These are phyloP conservation scores for Acanthococcus lagerstroemiae DNA, from an alignment of 2,888 invertebrate genomes.

Conservation along the genomic window DNA sequence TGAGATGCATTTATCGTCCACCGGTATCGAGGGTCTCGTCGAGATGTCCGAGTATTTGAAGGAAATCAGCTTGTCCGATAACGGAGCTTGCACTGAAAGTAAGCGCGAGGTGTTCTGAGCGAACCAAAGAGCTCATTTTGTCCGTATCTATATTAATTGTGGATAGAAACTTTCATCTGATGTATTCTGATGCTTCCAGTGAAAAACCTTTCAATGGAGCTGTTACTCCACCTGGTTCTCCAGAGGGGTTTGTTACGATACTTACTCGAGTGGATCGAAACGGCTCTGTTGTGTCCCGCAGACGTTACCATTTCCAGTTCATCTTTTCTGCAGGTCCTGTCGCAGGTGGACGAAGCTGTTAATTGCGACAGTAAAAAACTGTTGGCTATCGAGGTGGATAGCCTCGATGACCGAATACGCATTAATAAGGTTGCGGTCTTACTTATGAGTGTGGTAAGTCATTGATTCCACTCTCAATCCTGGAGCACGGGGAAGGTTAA, in stretches of 20 bases:
- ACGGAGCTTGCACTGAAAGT: conserved; percentile 18
- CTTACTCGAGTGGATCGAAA: conserved; percentile 53
- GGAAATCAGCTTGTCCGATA: conserved; percentile 18
- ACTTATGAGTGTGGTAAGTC: conserved; percentile 46
- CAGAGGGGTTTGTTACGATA: conserved; percentile 52
- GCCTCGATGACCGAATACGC: conserved; percentile 37
- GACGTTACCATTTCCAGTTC: conserved; percentile 36
- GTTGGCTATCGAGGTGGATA: conserved; percentile 2
- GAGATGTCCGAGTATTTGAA: conserved; percentile 48
- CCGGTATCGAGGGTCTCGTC: conserved; percentile 47
- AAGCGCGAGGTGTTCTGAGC: too few species aligned
- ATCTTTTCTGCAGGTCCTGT: conserved; percentile 29
- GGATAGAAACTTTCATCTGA: background rate
- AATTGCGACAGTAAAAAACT: conserved; percentile 29
- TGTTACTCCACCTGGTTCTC: conserved; percentile 48
- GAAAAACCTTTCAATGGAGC: conserved; percentile 45
- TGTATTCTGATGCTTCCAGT: conserved; percentile 36
- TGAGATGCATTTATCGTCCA: conserved; percentile 48
- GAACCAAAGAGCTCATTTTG: too few species aligned
- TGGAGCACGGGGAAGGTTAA: background rate
- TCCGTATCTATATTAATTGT: too few species aligned
- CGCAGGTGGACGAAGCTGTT: conserved; percentile 32
- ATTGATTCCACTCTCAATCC: background rate
- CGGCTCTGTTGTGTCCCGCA: conserved; percentile 44
- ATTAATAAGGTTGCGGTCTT: conserved; percentile 48